Base-by-base conservation (phyloP, 1,140 invertebrate species). In the Nixonia krombeini region DNA sequence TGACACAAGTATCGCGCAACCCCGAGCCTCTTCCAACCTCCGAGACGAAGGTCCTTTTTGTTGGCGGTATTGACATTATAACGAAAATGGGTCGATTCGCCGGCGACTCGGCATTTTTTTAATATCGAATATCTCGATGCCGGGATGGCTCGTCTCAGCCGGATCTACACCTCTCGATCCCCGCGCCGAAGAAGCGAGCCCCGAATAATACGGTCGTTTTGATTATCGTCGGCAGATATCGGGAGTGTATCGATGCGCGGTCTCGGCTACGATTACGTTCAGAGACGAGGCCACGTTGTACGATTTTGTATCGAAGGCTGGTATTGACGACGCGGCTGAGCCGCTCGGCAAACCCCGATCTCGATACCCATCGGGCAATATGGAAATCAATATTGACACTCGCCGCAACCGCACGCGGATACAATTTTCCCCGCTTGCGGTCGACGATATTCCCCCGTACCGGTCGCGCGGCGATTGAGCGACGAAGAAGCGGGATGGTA, bases 261-360 rank as follows among this genome's bases (percentile, higher is more conserved):
- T 49, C 46, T 17, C 28, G 18, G 28, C 10, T 17, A 23, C 29
- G 44, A 28, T 49, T 37, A 49, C 17, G 12, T 49, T 37, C 29
- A 37, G n/a, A 50, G 46, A 38, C 46, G 35, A 37, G 35, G 10
- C 17, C 29, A 23, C 23, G 37, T 50, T 50, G 8, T 50, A 15
- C 18, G 26, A 12, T 37, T n/a, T 51, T 45, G 51, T 64, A 64
- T 64, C 45, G 45, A 16, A 16, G 15, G n/a, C 26, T 15, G 47
- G 21, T 75, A 63, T 78, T 79, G 73, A 66, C 72, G 44, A 55
- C 63, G 40, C 10, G 61, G 75, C 68, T 78, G 4, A 79, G 71
- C 71, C 42, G 37, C 13, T 37, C 25, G 29, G 26, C 59, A 78
- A 80, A 76, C 56, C 71, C 25, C 25, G 38, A 26, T 26, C 41